A percentile compares a stretch with the other conserved stretches of the same genome.
phyloP scores from a whole-genome alignment of 2,888 invertebrate species.

The Deilephila porcellus region DNA sequence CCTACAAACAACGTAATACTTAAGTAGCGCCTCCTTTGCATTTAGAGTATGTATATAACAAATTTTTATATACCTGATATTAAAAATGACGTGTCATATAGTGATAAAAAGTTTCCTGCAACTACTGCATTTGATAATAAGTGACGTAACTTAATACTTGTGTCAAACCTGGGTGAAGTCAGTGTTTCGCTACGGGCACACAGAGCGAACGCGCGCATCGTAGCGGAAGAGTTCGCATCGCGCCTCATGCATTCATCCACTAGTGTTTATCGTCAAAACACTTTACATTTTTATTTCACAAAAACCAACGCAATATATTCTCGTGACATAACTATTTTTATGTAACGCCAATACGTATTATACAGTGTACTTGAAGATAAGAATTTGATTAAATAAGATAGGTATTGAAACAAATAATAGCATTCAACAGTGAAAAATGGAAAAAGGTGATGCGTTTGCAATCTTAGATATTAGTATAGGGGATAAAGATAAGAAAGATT shows the following conservation, averaged over 20 bases:
- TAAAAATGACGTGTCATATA: too few species aligned
- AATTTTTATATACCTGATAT: slow-evolving; percentile 4
- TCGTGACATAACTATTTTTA: neutral
- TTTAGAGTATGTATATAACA: neutral
- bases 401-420: neutral
- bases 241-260: slow-evolving; percentile 12
- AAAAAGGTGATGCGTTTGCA: slow-evolving; percentile 69
- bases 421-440: slow-evolving; percentile 52
- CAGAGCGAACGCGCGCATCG: slow-evolving; percentile 61
- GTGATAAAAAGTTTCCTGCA: slow-evolving; percentile 19
- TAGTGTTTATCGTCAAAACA: slow-evolving; percentile 19
- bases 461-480: slow-evolving; percentile 70
- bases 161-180: slow-evolving; percentile 40
- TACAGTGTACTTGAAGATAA: neutral
- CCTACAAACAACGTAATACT: too few species aligned
- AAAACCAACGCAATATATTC: neutral
- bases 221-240: slow-evolving; percentile 41
- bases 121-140: slow-evolving; percentile 31
- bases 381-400: neutral
- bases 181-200: slow-evolving; percentile 46
- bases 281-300: neutral
- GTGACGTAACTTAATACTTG: slow-evolving; percentile 52
- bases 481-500: slow-evolving; percentile 60
- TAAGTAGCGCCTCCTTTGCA: too few species aligned
- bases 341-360: neutral